Percentiles rank a stretch among this genome's conserved stretches.
Conservation (phyloP, 1,140 invertebrate species). For the Eulimnadia texana region DNA sequence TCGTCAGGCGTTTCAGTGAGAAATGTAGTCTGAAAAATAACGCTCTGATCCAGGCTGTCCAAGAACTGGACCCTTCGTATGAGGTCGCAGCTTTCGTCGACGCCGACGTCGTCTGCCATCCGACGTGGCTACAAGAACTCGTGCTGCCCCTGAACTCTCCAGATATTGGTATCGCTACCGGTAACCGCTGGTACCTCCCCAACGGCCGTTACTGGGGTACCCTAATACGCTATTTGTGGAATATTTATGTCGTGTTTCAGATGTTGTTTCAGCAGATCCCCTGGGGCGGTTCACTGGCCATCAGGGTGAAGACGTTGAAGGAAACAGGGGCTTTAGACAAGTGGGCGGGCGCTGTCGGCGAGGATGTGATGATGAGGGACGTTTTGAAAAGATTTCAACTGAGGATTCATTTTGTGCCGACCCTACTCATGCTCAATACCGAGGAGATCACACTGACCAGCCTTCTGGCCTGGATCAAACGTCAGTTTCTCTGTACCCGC, state of each 20-base stretch:
- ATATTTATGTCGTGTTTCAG: background rate
- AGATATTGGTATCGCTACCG: constrained; percentile 3
- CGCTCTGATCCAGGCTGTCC: background rate
- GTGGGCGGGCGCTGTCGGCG: background rate
- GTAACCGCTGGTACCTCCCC: constrained; percentile 6
- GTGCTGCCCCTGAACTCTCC: background rate
- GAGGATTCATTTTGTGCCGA: background rate
- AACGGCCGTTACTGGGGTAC: background rate
- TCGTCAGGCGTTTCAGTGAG: background rate
- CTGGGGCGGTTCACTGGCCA: constrained; percentile 4
- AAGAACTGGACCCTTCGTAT: background rate
- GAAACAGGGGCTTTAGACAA: background rate
- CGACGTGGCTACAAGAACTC: background rate
- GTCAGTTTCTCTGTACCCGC: background rate
- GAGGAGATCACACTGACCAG: background rate
- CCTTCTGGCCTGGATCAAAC: constrained; percentile 1
- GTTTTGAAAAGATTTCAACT: background rate
- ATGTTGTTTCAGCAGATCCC: background rate
- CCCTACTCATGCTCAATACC: background rate
- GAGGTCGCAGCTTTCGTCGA: constrained; percentile 2
- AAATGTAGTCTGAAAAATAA: constrained; percentile 1
- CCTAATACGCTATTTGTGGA: background rate
- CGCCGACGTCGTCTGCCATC: background rate
- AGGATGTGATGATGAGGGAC: constrained; percentile 6
- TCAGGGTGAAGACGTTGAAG: background rate